Evolutionary conservation across 2,797 vertebrate genomes (phyloP), one percentile per base, ranked within the genome.

Genomic region (Myripristis jacobus): DNA sequence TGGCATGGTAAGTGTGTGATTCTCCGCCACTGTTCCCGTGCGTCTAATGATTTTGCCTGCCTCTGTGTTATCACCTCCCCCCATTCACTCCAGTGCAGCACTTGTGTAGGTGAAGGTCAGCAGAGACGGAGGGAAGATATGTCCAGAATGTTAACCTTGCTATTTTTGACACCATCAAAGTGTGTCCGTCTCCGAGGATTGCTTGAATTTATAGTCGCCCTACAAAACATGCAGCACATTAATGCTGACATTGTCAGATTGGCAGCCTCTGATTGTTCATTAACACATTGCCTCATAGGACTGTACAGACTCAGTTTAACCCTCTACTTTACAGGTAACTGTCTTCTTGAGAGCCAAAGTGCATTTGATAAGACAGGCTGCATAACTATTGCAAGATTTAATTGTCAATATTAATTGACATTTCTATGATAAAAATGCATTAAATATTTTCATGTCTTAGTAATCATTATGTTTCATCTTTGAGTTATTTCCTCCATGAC

Each of bases 1-100:
- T 64, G 27, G 48, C 88, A 90, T 89, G 59, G 36, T 53, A 70
- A 64, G 47, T 66, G 47, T 66, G 38, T 63, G 87, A 72, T 65
- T 81, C 9, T 66, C 38, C 56, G 67, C 51, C 54, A 10, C 67
- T 78, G 78, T 38, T 84, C 58, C 15, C 53, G 1, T 73, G 25
- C 74, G 53, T 77, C 38, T 0, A 66, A 65, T 73, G 19, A 68
- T 51, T 43, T 3, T 27, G 25, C 41, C 70, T 16, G 7, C 7
- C 9, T 11, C 54, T 2, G 12, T 47, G 27, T 38, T 38, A 8
- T 12, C 58, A 27, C 34, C 27, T 16, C 16, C 15, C n/a, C 18
- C 6, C 11, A 9, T 12, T 34, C 25, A n/a, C 46, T 53, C 68
- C 29, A 25, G 16, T 22, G 9, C 46, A 47, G 63, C 68, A 58